A percentile compares a stretch with the other conserved stretches of the same genome.
phyloP scores from a whole-genome alignment of 2,888 invertebrate species.

The Ennomos fuscantarius region DNA sequence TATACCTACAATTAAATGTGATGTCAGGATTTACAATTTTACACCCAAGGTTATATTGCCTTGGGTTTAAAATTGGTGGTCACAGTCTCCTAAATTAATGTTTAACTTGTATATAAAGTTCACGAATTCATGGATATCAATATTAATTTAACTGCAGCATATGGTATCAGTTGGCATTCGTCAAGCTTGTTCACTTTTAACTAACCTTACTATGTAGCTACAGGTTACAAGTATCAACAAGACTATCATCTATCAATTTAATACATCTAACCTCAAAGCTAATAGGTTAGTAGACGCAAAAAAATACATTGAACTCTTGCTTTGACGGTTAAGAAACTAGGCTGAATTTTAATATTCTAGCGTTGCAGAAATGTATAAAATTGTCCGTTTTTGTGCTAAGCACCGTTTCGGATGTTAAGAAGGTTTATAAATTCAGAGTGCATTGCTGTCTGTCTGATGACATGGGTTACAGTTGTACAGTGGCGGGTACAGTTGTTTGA shows the following conservation, averaged over 20 bases:
- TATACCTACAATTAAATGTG: constrained; percentile 13
- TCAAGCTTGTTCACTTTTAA: no score
- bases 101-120: neutral
- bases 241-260: constrained; percentile 15
- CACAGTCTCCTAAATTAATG: neutral
- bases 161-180: no score
- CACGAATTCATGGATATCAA: neutral
- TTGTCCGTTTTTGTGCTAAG: constrained; percentile 19
- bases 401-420: constrained; percentile 8
- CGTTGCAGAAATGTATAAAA: constrained; percentile 24
- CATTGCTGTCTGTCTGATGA: constrained; percentile 21
- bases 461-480: constrained; percentile 23
- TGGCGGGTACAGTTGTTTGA: neutral
- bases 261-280: constrained; percentile 24
- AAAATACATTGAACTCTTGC: constrained; percentile 26
- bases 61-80: constrained; percentile 7
- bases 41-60: constrained; percentile 1
- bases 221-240: neutral
- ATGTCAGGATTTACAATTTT: neutral
- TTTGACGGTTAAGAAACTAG: constrained; percentile 27
- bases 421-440: constrained; percentile 13
- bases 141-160: no score
- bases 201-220: neutral
- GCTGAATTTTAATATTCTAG: constrained; percentile 30
- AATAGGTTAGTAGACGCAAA: constrained; percentile 27